Conservation (phyloP, 1,140 invertebrate species). For the Armadillidium nasatum region DNA sequence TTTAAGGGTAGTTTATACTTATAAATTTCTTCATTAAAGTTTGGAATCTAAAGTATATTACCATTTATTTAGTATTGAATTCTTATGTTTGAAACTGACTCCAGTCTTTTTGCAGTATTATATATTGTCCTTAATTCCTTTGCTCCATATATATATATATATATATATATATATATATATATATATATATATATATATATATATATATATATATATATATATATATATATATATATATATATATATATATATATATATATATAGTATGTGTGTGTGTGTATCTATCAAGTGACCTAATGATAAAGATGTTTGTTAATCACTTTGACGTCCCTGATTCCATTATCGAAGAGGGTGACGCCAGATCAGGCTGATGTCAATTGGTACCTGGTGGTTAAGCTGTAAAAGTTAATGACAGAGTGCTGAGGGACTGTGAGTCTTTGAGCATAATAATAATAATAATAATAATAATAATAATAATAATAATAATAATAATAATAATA, state of each 20-base stretch:
- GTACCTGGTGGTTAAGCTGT: background rate
- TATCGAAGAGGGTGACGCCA: too few relatives aligned
- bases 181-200: background rate
- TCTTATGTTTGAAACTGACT: background rate
- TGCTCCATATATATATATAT: background rate
- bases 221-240: constrained; percentile 2
- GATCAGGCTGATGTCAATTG: too few relatives aligned
- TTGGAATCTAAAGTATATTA: background rate
- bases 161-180: background rate
- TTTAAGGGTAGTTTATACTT: too few relatives aligned
- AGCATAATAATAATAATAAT: too few relatives aligned
- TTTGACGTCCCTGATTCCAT: too few relatives aligned
- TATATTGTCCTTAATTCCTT: background rate
- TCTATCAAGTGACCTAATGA: too few relatives aligned
- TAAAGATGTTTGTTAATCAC: too few relatives aligned
- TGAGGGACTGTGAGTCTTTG: too few relatives aligned
- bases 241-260: background rate
- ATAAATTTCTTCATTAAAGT: background rate
- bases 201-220: background rate
- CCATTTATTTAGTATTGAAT: background rate
- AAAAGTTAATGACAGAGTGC: background rate
- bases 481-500: too few relatives aligned
- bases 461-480: too few relatives aligned
- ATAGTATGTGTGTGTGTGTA: background rate
- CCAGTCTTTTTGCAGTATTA: background rate